Conservation (phyloP, 1,140 invertebrate species). For the Gonatopus flavifemur region DNA sequence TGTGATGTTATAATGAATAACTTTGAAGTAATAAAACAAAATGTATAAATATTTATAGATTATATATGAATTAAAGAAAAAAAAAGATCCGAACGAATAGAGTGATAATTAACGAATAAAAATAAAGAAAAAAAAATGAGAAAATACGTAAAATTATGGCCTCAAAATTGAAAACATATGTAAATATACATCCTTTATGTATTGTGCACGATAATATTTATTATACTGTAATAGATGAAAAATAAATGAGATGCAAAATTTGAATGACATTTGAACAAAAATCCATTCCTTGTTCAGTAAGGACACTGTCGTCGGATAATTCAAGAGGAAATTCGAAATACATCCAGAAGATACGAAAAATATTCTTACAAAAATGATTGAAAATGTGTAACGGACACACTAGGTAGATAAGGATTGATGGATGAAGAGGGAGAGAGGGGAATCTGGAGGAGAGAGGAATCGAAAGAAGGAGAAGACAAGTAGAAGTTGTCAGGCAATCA, state of each 20-base stretch:
- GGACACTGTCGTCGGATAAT: too few relatives aligned
- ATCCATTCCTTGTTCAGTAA: too few relatives aligned
- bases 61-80: constrained; percentile 23
- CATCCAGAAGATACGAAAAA: too few relatives aligned
- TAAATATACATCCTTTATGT: constrained; percentile 48
- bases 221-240: constrained; percentile 49
- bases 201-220: constrained; percentile 49
- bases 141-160: constrained; percentile 49
- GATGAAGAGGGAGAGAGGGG: too few relatives aligned
- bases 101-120: constrained; percentile 22
- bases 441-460: too few relatives aligned
- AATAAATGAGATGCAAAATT: constrained; percentile 45
- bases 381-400: too few relatives aligned
- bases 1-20: constrained; percentile 34
- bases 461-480: too few relatives aligned
- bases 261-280: constrained; percentile 4
- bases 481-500: too few relatives aligned
- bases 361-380: too few relatives aligned
- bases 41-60: constrained; percentile 43
- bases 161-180: constrained; percentile 45
- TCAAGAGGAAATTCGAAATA: too few relatives aligned
- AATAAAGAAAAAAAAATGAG: constrained; percentile 16
- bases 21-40: constrained; percentile 13
- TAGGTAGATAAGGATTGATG: too few relatives aligned
- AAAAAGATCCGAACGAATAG: constrained; percentile 20